Base-by-base conservation (phyloP, 2,888 invertebrate species). In the Scaptomyza polygonia region DNA sequence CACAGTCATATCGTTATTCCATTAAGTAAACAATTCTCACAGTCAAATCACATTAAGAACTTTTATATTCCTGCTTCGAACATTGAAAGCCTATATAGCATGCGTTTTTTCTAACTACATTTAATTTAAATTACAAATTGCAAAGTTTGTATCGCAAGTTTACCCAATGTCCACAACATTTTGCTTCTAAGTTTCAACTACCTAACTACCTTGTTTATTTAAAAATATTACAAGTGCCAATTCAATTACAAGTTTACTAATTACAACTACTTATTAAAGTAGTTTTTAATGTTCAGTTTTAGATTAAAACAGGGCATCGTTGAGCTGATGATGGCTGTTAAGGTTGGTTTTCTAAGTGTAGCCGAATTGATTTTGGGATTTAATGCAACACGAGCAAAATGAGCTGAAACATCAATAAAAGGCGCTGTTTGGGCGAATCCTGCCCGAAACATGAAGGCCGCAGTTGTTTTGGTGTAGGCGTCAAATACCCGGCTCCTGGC, bases 121-220 rank as follows among this genome's bases (percentile, higher is more conserved):
- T 8, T 34, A n/a, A 1, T 21, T 42, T 73, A 72, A 81, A 83
- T 84, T 74, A 72, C 72, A 64, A 68, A 48, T 67, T 56, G 45
- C 56, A 70, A 53, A 56, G 67, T 57, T 57, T 64, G 11, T 52
- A 39, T 63, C 47, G 67, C 25, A 43, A 56, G 58, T 64, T 73
- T 73, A 11, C 39, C 40, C 18, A 52, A 42, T 27, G 34, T 51
- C 9, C 12, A 9, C 2, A 34, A 34, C 40, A 36, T 12, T 16
- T 11, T 11, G 40, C 27, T 34, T 21, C 56, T 36, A 39, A 47
- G 36, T 52, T 58, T 12, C 8, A 39, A 27, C 9, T 44, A 44
- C 21, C 21, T 3, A 14, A 27, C 3, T 44, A 29, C 21, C 44
- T 47, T n/a, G 30, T 12, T 12, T 9, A 18, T 30, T 47, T 16